A percentile compares a stretch with the other conserved stretches of the same genome.
These are phyloP conservation scores for Callopanchax toddi DNA, from an alignment of 2,113 vertebrate genomes.

Conservation along the genomic window DNA sequence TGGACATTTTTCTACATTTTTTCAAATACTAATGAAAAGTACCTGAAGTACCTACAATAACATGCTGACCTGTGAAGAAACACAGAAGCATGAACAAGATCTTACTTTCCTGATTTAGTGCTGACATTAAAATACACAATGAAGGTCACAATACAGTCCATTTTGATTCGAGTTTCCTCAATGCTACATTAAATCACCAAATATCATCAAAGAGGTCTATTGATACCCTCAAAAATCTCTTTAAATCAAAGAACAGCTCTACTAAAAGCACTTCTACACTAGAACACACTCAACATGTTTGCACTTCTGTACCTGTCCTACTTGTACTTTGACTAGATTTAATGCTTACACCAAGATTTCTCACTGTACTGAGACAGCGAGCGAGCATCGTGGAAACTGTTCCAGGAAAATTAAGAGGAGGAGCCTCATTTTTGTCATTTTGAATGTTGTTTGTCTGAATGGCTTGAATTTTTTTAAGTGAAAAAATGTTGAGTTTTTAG, in stretches of 20 bases:
- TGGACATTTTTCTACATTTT: no score
- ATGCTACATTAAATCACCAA: neutral
- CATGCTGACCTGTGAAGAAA: no score
- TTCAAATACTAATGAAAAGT: no score
- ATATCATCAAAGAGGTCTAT: neutral
- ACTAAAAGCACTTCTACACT: neutral
- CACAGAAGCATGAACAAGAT: no score
- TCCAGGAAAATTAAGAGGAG: constrained; percentile 3
- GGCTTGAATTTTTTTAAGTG: constrained; percentile 38
- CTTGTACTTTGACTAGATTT: neutral
- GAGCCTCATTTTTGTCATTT: neutral
- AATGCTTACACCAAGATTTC: neutral
- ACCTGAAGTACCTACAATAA: no score
- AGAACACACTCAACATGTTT: neutral
- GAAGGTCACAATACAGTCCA: neutral
- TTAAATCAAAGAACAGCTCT: neutral
- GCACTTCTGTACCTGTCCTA: neutral
- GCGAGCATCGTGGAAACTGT: neutral
- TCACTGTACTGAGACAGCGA: neutral
- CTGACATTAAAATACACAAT: no score
- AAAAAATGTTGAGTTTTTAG: constrained; percentile 32
- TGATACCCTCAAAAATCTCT: neutral
- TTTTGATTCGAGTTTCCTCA: neutral
- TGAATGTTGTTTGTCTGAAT: constrained; percentile 35
- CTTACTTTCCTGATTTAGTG: no score